Evolutionary conservation across 2,797 vertebrate genomes (phyloP).

Genomic region (Alca torda): DNA sequence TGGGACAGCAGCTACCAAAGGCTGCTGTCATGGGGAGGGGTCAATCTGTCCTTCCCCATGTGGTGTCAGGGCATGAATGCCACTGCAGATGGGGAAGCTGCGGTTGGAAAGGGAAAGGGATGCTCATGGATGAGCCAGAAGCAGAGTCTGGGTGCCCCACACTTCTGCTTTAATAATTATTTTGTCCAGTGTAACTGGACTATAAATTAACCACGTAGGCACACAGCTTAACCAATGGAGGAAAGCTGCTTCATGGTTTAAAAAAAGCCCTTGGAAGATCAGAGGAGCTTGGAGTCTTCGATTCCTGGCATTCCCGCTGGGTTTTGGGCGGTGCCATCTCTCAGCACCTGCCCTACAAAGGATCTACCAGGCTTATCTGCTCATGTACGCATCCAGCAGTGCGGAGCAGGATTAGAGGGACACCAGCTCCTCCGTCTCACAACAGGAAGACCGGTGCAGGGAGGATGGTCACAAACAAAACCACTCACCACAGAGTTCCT

Average conservation of each 20-base stretch:
- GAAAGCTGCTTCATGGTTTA: background rate
- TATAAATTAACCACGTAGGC: background rate
- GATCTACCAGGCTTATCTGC: background rate
- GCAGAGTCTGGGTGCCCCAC: background rate
- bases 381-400: accelerated
- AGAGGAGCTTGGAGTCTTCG: background rate
- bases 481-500: conserved; percentile 76
- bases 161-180: background rate
- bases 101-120: background rate
- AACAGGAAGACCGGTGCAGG: accelerated
- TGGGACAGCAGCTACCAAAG: background rate
- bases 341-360: background rate
- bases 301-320: background rate
- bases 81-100: background rate
- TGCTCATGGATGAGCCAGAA: background rate
- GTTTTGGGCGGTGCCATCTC: background rate
- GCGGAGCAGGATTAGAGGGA: background rate
- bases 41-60: accelerated
- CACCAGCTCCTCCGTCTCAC: background rate
- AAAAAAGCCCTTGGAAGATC: background rate
- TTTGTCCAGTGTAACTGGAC: background rate
- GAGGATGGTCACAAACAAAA: background rate
- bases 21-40: background rate
- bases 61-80: accelerated
- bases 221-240: background rate